Evolutionary conservation across 2,797 vertebrate species (phyloP), one percentile per base, ranked within the genome.

Genomic region (Clamator glandarius): DNA sequence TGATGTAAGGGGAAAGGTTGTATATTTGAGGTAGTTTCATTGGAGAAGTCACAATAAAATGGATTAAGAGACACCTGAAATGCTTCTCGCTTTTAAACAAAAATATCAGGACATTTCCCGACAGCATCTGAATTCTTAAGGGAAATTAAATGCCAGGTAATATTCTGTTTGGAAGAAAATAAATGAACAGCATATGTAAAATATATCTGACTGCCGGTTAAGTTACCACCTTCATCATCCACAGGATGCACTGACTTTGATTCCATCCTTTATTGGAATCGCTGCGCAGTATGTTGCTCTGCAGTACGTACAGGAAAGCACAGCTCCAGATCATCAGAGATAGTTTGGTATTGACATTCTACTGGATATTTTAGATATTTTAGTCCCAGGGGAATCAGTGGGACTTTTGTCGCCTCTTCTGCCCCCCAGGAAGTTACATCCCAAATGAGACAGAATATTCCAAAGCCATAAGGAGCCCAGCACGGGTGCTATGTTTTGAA

Each of bases 111-210:
- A 62, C 18, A 19, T 77, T 94, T 89, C 57, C 44, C 93, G 83
- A 84, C 76, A 88, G 82, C 79, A 76, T 64, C 87, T 92, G 83
- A 46, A 79, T 88, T 39, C 92, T 69, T 84, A 57, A 93, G 85
- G 80, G 79, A 91, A 89, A 88, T 88, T 86, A 92, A 91, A 89
- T 75, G 66, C 76, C 87, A 81, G 48, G 76, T 96, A 81, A 86
- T 92, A 78, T 48, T 95, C 55, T 84, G 29, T 87, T 66, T 57
- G 69, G 41, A 79, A 44, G 80, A 62, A 91, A 92, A 88, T 36
- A 93, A 95, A 85, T 78, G 51, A 92, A 24, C 82, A 82, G 29
- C 70, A 63, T 81, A 67, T 70, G 73, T 86, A 70, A 90, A 95
- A 90, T 63, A 39, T 61, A 84, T 66, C 29, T 79, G 87, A 73